Percentiles rank a stretch among this genome's conserved stretches.
phyloP scores from a whole-genome alignment of 2,797 vertebrate species.

The Danio aesculapii region DNA sequence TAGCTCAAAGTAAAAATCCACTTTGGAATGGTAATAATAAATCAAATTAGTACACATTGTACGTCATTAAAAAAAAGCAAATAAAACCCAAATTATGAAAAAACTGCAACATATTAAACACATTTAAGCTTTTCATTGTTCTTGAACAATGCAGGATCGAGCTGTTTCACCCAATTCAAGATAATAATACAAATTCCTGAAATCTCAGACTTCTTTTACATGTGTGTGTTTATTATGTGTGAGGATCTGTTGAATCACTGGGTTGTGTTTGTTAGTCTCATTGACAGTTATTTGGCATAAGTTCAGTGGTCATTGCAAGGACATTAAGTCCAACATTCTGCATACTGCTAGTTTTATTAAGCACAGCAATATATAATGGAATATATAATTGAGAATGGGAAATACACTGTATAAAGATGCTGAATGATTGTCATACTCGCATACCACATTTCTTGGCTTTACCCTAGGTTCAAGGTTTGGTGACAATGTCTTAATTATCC shows the following conservation, averaged over 20 bases:
- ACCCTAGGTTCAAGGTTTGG: background rate
- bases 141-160: background rate
- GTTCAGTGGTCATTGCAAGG: background rate
- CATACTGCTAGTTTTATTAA: background rate
- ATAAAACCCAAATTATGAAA: background rate
- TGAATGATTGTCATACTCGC: background rate
- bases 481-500: background rate
- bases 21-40: background rate
- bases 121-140: background rate
- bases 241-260: constrained; percentile 17
- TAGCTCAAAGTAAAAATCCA: background rate
- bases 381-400: background rate
- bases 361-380: background rate
- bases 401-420: background rate
- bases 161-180: constrained; percentile 1
- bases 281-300: constrained; percentile 32
- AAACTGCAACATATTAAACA: background rate
- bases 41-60: background rate
- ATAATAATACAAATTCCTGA: constrained; percentile 12
- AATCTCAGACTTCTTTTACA: constrained; percentile 15
- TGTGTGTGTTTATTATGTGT: constrained; percentile 35
- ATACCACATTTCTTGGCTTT: background rate
- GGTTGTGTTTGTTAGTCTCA: background rate
- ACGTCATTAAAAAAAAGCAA: background rate
- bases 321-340: constrained; percentile 1